Conservation (phyloP, 92 coral and sea anemone species). For the Muricea muricata region DNA sequence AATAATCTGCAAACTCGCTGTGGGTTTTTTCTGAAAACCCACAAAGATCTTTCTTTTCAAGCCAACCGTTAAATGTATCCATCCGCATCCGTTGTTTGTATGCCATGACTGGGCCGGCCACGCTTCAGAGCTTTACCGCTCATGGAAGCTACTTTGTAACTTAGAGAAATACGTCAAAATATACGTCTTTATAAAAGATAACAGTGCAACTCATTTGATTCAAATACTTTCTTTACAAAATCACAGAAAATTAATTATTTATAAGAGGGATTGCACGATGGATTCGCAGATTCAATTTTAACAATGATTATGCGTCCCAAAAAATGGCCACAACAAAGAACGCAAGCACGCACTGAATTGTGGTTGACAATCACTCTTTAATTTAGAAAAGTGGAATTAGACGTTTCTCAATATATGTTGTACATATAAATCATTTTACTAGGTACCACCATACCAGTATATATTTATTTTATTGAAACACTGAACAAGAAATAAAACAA, state of each 20-base stretch:
- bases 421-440: no score
- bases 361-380: no score
- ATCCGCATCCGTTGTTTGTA: neutral
- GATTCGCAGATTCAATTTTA: neutral
- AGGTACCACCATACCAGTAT: no score
- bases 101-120: neutral
- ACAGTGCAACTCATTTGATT: neutral
- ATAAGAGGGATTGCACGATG: neutral
- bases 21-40: neutral
- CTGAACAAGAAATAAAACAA: no score
- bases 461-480: no score
- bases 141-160: neutral
- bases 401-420: no score
- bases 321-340: no score
- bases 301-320: neutral
- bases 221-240: neutral
- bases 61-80: neutral
- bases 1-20: neutral
- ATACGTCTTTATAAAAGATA: no score
- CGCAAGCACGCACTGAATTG: no score
- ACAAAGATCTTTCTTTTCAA: neutral
- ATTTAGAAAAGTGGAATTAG: no score
- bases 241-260: no score
- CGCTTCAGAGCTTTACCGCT: neutral
- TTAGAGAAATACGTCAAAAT: neutral